phyloP scores from a whole-genome alignment of 2,888 invertebrate genomes.

The Ctenicera cuprea region DNA sequence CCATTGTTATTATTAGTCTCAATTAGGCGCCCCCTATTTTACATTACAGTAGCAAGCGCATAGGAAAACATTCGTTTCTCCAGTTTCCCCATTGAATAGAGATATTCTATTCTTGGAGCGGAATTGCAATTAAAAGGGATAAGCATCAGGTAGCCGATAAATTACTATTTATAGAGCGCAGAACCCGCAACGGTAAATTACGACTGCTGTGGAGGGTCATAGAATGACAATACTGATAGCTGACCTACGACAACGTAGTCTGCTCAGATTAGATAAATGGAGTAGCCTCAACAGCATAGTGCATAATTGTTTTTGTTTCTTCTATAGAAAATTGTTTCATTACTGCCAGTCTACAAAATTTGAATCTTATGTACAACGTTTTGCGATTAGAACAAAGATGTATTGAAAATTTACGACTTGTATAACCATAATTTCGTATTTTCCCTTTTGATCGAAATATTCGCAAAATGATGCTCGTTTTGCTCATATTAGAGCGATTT shows the following conservation, averaged over 20 bases:
- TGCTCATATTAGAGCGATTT: neutral
- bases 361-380: neutral
- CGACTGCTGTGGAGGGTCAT: conserved; percentile 46
- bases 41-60: neutral
- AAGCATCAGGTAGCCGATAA: conserved; percentile 55
- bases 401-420: too few relatives aligned
- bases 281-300: conserved; percentile 30
- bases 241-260: conserved; percentile 47
- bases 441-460: too few relatives aligned
- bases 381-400: neutral
- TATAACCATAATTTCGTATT: too few relatives aligned
- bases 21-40: neutral
- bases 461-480: too few relatives aligned
- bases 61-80: neutral
- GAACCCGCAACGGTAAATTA: conserved; percentile 48
- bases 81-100: conserved; percentile 16
- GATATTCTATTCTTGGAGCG: conserved; percentile 40
- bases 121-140: conserved; percentile 47
- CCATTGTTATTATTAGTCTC: too few relatives aligned
- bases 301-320: conserved; percentile 23
- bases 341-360: neutral
- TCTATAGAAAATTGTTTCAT: neutral
- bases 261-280: conserved; percentile 47
- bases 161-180: conserved; percentile 52
- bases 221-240: conserved; percentile 47